Base-by-base conservation (phyloP, 1,140 invertebrate genomes). In the Drosophila navojoa region DNA sequence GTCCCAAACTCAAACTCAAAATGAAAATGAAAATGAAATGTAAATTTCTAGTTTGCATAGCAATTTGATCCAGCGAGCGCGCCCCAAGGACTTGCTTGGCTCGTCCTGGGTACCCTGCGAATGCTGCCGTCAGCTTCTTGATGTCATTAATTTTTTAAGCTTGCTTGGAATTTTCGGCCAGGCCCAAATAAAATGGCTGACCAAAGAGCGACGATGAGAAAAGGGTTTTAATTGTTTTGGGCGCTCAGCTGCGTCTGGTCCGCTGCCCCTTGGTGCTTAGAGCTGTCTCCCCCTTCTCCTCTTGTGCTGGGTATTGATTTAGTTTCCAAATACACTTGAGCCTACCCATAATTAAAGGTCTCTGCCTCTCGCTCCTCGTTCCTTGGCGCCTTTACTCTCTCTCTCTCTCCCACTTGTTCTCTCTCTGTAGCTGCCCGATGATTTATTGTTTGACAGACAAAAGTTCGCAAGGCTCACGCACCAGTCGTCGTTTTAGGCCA, bases 141-240 rank as follows among this genome's bases (percentile, higher is more conserved):
- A 90, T 89, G 80, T 85, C 85, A 85, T 90, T 89, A 84, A 90
- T 84, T 89, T 89, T 90, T 80, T 90, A 90, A 90, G 84, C 85
- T 90, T 77, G 78, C 85, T 89, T 89, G 70, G 79, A 87, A 89
- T 89, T 79, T 58, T 50, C 27, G 52, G 47, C 44, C 13, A 16
- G 45, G 35, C 55, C 45, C 74, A 73, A 64, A 77, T 70, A 72
- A 89, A 89, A 89, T 80, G 77, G 79, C 84, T 64, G 79, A 67
- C 79, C 84, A 84, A 72, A 73, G 80, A 74, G 71, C 29, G 63
- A 58, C 61, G 42, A 67, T 63, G 50, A 64, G 49, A 49, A 76
- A 79, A 89, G 80, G 80, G 85, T 75, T 90, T 89, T 89, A 89
- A 89, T 89, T 89, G 84, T 85, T 89, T 89, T 87, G 76, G 82